Base-by-base conservation (phyloP, 2,113 vertebrate species). In the Boulengerochromis microlepis region DNA sequence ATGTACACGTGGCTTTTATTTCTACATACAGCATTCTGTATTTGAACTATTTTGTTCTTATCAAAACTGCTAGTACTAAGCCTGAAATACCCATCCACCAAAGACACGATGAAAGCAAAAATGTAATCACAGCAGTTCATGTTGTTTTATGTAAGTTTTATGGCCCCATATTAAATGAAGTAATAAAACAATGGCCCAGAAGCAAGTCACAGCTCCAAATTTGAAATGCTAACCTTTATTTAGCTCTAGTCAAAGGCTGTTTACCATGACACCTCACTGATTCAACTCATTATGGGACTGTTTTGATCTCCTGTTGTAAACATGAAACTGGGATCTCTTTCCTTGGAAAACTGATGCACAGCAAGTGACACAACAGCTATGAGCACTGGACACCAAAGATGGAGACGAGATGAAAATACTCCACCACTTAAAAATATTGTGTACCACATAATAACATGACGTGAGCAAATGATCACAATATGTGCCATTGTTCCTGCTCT, bases 401-500 rank as follows among this genome's bases (percentile, higher is more conserved):
- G n/a, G 33, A 69, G 45, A n/a, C 22, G 59, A 15, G 74, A 71
- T 66, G 81, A 84, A 90, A 86, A 80, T 18, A 59, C 8, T 40
- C 19, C 1, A 5, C 52, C 74, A 18, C 33, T 54, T 82, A 11
- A 69, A 85, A 76, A 82, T 78, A 82, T 2, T 10, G 22, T 26
- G 26, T 61, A 66, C 80, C 38, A 15, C 78, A 57, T 87, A 53
- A 84, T 80, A 64, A 87, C 71, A 47, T 6, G 16, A 91, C 69
- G 81, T 8, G 6, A 38, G 66, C 56, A 82, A 80, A 86, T 29
- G 1, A 45, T 66, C 16, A 83, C 45, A 87, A 82, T 82, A 76
- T 59, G 91, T n/a, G 9, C n/a, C 53, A 57, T 88, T 91, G 92
- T 92, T 78, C 22, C 86, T 5, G 45, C 84, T 53, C 81, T 87